These are phyloP conservation scores for Cochlearius cochlearius DNA, from an alignment of 2,113 vertebrate genomes.

Conservation along the genomic window DNA sequence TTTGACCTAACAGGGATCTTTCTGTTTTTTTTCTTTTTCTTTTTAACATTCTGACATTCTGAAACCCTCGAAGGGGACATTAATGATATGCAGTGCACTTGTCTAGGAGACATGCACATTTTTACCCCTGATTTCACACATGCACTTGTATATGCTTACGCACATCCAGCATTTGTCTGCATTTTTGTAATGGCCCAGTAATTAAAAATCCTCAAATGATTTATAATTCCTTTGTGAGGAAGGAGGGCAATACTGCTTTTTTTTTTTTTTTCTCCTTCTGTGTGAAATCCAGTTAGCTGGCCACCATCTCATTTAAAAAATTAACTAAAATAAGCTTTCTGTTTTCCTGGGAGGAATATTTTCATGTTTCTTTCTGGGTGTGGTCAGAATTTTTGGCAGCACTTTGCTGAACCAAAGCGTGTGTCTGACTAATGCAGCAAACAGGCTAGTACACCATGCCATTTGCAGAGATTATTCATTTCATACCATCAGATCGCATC, in stretches of 20 bases:
- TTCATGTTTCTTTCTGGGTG: conserved; percentile 48
- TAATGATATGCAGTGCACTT: not conserved
- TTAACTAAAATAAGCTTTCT: conserved; percentile 20
- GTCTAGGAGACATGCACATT: not conserved
- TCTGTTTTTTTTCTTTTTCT: not conserved
- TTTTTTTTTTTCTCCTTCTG: not conserved
- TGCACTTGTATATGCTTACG: not conserved
- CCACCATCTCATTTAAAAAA: not conserved
- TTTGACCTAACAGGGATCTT: not conserved
- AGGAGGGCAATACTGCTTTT: not conserved
- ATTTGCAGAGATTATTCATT: not conserved
- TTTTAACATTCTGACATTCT: not conserved
- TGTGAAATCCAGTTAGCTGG: not conserved
- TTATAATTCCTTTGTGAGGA: not conserved
- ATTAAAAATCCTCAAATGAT: not conserved
- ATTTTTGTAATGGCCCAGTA: not conserved
- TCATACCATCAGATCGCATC: not conserved
- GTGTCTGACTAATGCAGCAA: conserved; percentile 54
- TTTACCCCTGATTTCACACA: not conserved
- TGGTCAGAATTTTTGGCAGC: conserved; percentile 53
- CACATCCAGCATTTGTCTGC: not conserved
- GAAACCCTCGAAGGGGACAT: not conserved
- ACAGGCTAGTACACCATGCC: not conserved
- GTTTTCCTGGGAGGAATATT: conserved; percentile 51
- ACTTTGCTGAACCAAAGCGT: not conserved